phyloP scores from a whole-genome alignment of 1,140 invertebrate species.

The Cecropterus lyciades region DNA sequence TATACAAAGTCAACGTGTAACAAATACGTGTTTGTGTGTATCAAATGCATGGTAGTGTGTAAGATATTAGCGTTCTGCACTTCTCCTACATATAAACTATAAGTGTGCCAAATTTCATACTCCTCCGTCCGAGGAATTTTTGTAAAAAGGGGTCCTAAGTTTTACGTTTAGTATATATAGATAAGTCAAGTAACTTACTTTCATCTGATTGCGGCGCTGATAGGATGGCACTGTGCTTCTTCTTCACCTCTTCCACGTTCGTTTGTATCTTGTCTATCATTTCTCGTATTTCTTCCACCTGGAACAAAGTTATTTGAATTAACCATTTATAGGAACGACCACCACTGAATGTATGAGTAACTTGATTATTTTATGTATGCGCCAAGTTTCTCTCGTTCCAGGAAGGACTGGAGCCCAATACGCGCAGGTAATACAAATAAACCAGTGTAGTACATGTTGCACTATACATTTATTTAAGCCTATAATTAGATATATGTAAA shows the following conservation, averaged over 20 bases:
- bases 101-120: too few species aligned
- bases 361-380: neutral
- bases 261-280: constrained; percentile 99
- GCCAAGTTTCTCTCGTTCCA: neutral
- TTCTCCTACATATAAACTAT: too few species aligned
- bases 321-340: neutral
- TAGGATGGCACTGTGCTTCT: constrained; percentile 99
- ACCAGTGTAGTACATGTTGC: neutral
- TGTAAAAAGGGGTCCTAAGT: too few species aligned
- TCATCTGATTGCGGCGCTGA: constrained; percentile 99
- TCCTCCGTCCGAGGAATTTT: too few species aligned
- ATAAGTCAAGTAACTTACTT: constrained; percentile 94
- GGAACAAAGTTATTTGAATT: constrained; percentile 45
- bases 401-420: too few species aligned
- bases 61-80: too few species aligned
- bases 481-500: neutral
- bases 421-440: too few species aligned
- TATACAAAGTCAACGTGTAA: too few species aligned
- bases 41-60: too few species aligned
- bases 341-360: neutral
- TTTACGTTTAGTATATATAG: too few species aligned
- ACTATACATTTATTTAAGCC: neutral
- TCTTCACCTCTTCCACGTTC: constrained; percentile 99
- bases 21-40: too few species aligned
- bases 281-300: constrained; percentile 99